Conservation (phyloP, 2,797 vertebrate species). For the Acipenser ruthenus region DNA sequence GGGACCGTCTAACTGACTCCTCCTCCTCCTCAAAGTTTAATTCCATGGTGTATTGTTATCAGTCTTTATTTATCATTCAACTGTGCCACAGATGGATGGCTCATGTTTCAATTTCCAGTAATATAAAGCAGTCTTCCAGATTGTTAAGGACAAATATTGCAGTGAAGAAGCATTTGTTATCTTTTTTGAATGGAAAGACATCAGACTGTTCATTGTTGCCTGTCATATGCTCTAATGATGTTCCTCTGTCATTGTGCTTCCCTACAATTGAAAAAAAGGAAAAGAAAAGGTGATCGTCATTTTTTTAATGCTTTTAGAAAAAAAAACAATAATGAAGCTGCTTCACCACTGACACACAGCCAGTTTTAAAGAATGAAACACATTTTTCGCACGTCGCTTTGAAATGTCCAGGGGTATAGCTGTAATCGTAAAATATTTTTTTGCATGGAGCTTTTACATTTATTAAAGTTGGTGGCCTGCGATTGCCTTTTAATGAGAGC, state of each 20-base stretch:
- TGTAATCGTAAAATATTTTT: constrained; percentile 62
- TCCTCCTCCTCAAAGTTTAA: neutral
- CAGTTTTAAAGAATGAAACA: constrained; percentile 30
- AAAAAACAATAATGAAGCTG: constrained; percentile 9
- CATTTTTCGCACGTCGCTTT: constrained; percentile 33
- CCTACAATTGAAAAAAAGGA: constrained; percentile 32
- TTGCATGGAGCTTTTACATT: constrained; percentile 64
- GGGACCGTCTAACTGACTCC: neutral
- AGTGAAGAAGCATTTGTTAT: too few species aligned
- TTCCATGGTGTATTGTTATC: neutral
- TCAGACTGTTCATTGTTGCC: too few species aligned
- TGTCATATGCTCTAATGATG: neutral
- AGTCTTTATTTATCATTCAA: neutral
- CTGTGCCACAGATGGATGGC: neutral
- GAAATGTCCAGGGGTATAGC: constrained; percentile 44
- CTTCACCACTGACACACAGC: too few species aligned
- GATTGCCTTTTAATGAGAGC: constrained; percentile 87
- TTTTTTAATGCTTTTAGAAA: constrained; percentile 38
- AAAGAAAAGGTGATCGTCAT: constrained; percentile 33
- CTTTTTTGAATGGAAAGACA: too few species aligned
- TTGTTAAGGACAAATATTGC: too few species aligned
- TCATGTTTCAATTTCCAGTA: neutral
- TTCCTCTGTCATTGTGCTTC: constrained; percentile 26
- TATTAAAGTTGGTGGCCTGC: constrained; percentile 80
- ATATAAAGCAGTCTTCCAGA: neutral